Conservation (phyloP, 2,797 vertebrate genomes). For the Pampus argenteus region DNA sequence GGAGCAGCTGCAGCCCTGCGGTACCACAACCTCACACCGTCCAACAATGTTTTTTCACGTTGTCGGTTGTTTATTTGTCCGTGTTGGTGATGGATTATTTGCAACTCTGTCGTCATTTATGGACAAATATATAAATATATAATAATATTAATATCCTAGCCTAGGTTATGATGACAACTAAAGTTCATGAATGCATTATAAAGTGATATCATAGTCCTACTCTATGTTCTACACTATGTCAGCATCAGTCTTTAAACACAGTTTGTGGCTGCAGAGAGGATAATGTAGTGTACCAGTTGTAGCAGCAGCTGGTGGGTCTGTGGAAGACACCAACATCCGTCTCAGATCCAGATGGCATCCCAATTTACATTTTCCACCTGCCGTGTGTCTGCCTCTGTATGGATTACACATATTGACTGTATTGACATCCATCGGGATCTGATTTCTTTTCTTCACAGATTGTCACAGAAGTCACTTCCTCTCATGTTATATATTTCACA, state of each 20-base stretch:
- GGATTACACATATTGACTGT: conserved; percentile 21
- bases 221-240: not conserved
- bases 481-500: conserved; percentile 3
- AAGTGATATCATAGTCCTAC: not conserved
- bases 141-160: too few species aligned
- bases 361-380: conserved; percentile 30
- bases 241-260: not conserved
- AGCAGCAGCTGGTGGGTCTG: conserved; percentile 11
- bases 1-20: too few species aligned
- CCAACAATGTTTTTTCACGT: too few species aligned
- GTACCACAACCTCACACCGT: not conserved
- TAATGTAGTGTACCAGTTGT: conserved; percentile 2
- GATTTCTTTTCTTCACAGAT: conserved; percentile 16
- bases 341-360: conserved; percentile 14
- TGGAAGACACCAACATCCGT: conserved; percentile 14
- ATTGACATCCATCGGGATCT: conserved; percentile 5
- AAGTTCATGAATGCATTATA: not conserved
- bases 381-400: conserved; percentile 24
- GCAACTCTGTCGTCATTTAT: not conserved
- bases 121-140: not conserved
- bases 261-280: conserved; percentile 11
- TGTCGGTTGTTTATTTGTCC: too few species aligned
- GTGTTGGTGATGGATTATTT: not conserved
- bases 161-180: not conserved
- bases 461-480: conserved; percentile 24